phyloP scores from a whole-genome alignment of 2,888 invertebrate species.

The Linnaemya vulpina region DNA sequence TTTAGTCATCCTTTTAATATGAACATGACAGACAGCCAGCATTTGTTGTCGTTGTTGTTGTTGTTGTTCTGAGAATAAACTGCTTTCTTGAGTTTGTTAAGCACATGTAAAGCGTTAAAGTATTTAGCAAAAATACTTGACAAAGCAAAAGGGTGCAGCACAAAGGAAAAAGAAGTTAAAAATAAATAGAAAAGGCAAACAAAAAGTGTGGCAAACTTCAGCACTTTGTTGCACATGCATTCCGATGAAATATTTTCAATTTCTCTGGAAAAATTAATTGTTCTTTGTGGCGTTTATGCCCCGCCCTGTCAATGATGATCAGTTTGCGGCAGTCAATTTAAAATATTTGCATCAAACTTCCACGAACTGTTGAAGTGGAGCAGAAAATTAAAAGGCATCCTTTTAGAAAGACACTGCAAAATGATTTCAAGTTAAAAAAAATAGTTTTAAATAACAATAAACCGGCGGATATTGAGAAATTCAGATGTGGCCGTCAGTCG shows the following conservation, averaged over 20 bases:
- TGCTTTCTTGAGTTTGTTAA: slow-evolving; percentile 40
- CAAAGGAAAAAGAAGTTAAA: not conserved
- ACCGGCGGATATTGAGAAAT: too few species aligned
- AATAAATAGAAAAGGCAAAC: not conserved
- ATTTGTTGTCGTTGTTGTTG: slow-evolving; percentile 26
- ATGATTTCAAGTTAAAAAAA: not conserved
- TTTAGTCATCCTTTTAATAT: slow-evolving; percentile 12
- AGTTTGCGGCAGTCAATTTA: not conserved
- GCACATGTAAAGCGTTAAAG: slow-evolving; percentile 58
- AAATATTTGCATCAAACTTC: not conserved
- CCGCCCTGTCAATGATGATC: not conserved
- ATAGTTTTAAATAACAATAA: too few species aligned
- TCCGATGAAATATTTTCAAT: slow-evolving; percentile 40
- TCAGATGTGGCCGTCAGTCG: too few species aligned
- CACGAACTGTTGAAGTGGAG: not conserved
- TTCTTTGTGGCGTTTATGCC: not conserved
- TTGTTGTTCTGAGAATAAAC: slow-evolving; percentile 28
- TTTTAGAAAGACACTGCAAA: not conserved
- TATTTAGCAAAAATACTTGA: slow-evolving; percentile 66
- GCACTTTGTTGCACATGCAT: slow-evolving; percentile 42
- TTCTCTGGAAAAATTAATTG: slow-evolving; percentile 31
- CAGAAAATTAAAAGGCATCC: not conserved
- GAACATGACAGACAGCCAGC: slow-evolving; percentile 19
- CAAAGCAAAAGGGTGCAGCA: slow-evolving; percentile 18
- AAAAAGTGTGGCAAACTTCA: slow-evolving; percentile 10